phyloP scores from a whole-genome alignment of 2,888 invertebrate genomes.

The Fragum whitleyi region DNA sequence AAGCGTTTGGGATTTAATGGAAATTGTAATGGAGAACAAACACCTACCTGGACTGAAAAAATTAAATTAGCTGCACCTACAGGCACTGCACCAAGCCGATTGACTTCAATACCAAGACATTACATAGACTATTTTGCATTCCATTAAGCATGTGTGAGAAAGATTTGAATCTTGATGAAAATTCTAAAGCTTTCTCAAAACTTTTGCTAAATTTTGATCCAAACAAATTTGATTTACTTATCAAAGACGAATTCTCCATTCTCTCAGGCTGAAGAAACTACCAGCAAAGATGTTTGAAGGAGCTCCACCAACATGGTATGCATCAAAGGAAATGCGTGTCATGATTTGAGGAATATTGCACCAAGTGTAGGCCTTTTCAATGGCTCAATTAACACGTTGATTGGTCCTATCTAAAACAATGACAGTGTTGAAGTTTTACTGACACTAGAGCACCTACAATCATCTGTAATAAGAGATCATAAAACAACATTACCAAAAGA shows the following conservation, averaged over 20 bases:
- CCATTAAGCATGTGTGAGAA: neutral
- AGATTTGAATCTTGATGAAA: neutral
- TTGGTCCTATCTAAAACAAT: neutral
- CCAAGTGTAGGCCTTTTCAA: neutral
- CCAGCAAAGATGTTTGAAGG: neutral
- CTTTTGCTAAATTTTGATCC: constrained; percentile 3
- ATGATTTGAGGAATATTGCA: neutral
- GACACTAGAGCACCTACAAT: neutral
- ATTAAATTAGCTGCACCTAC: neutral
- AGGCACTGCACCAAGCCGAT: neutral
- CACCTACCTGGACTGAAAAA: neutral
- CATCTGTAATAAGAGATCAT: neutral
- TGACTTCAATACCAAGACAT: neutral
- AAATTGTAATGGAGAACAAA: neutral
- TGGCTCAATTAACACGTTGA: neutral
- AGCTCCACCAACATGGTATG: neutral
- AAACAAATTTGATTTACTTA: neutral
- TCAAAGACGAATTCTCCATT: neutral
- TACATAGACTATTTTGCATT: neutral
- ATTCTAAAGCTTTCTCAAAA: too few relatives aligned
- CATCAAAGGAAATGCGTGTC: neutral
- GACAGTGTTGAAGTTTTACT: neutral
- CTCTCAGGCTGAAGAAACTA: neutral
- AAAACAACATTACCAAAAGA: neutral
- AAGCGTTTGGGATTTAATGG: neutral